phyloP scores from a whole-genome alignment of 2,113 vertebrate genomes.

The Paramisgurnus dabryanus region DNA sequence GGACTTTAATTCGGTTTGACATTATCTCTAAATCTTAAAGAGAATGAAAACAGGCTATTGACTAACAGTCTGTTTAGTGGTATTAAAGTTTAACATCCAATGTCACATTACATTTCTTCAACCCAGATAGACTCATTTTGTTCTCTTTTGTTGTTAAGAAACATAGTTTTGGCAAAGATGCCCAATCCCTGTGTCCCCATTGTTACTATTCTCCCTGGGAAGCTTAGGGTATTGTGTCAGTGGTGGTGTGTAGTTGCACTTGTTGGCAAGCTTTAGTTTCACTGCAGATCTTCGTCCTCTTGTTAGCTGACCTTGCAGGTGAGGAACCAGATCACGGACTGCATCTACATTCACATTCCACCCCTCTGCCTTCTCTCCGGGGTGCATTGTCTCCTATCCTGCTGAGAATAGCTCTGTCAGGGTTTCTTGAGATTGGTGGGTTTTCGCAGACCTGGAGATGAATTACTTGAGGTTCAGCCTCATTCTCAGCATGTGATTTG shows the following conservation, averaged over 20 bases:
- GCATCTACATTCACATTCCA: slow-evolving; percentile 23
- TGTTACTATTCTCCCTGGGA: slow-evolving; percentile 11
- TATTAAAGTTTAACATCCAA: too few species aligned
- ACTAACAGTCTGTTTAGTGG: too few species aligned
- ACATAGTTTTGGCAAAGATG: background rate
- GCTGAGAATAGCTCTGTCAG: background rate
- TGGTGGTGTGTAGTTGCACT: slow-evolving; percentile 31
- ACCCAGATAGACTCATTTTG: too few species aligned
- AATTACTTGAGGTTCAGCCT: slow-evolving; percentile 2
- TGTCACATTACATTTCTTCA: too few species aligned
- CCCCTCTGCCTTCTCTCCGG: background rate
- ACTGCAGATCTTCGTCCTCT: slow-evolving; percentile 32
- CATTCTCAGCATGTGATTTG: background rate
- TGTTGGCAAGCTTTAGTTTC: slow-evolving; percentile 42
- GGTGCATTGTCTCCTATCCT: background rate
- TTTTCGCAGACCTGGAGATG: slow-evolving; percentile 5
- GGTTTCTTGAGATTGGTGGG: background rate
- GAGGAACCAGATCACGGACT: slow-evolving; percentile 30
- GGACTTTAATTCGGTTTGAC: too few species aligned
- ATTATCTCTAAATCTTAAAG: too few species aligned
- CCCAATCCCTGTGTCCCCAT: background rate
- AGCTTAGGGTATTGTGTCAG: slow-evolving; percentile 11
- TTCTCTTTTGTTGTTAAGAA: background rate
- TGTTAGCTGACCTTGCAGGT: slow-evolving; percentile 52
- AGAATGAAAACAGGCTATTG: too few species aligned